Base-by-base conservation (phyloP, 2,888 invertebrate species). In the Aporophyla lueneburgensis region DNA sequence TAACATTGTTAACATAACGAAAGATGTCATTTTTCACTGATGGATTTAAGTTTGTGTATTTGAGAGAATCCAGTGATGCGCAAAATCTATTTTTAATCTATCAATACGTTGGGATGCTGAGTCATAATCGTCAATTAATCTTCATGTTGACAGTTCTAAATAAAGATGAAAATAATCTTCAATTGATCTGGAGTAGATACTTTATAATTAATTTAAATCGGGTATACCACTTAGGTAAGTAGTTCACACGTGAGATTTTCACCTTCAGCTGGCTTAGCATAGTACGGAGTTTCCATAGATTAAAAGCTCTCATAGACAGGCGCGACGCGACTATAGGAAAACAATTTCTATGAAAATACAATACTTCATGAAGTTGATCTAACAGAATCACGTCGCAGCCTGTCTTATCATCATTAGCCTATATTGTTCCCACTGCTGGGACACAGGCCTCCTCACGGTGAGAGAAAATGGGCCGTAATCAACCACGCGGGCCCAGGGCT, bases 11-110 rank as follows among this genome's bases (percentile, higher is more conserved):
- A 67, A 61, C 21, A 6, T 33, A 71, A 66, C 61, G 16, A 74
- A 74, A 74, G 61, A 80, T 74, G 33, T 78, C 74, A 62, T 53
- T 80, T 83, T 71, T 66, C 27, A 9, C 19, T 12, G 53, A 74
- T 63, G 69, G 56, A 65, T 65, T 83, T 74, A 86, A 80, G 70
- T 81, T 80, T 74, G 62, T 70, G 61, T 81, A 76, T 46, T 81
- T 69, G 65, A 78, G 46, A 74, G 70, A 66, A 73, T 71, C 46
- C 65, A 81, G 56, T 84, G 87, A 87, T 76, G 76, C 76, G 80
- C 65, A 69, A 84, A 86, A 87, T 87, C 81, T 83, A 87, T 87
- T 79, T 79, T 72, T 80, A 83, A 85, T 85, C 74, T 78, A 72
- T 66, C 76, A 80, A 81, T 86, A 79, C 71, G 43, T 66, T 63